Percentiles rank a stretch among this genome's conserved stretches.
phyloP scores from a whole-genome alignment of 2,113 vertebrate genomes.

The Acrocephalus arundinaceus region DNA sequence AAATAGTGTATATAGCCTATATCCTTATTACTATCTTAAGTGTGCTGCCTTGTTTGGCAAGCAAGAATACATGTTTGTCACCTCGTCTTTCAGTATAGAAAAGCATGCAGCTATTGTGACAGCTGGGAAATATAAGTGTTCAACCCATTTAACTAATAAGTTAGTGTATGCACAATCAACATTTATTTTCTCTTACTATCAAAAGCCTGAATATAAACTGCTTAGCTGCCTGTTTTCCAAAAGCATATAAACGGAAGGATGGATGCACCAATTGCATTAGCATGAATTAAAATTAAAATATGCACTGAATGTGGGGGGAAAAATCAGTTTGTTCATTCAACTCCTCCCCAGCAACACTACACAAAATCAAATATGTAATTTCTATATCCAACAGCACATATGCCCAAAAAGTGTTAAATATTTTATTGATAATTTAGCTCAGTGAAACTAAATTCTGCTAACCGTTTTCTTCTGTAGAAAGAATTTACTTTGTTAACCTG shows the following conservation, averaged over 20 bases:
- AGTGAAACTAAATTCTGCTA: neutral
- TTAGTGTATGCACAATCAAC: neutral
- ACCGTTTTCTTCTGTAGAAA: neutral
- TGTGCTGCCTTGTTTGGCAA: neutral
- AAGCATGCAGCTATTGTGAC: neutral
- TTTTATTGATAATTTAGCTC: neutral
- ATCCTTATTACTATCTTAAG: neutral
- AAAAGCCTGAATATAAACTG: neutral
- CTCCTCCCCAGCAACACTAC: neutral
- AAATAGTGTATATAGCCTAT: neutral
- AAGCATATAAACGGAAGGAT: neutral
- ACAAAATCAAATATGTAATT: neutral
- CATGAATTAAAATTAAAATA: slow-evolving; percentile 2
- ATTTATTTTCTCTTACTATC: slow-evolving; percentile 22
- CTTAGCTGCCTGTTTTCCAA: neutral
- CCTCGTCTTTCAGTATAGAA: neutral
- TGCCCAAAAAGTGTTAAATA: neutral
- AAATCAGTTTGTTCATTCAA: neutral
- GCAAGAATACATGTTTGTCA: neutral
- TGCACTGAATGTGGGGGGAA: neutral
- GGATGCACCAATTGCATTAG: neutral
- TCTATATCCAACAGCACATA: neutral
- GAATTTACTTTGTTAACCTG: neutral
- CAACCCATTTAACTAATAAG: slow-evolving; percentile 20
- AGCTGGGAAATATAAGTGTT: neutral